Conservation (phyloP, 1,140 invertebrate genomes). For the Artemia franciscana region DNA sequence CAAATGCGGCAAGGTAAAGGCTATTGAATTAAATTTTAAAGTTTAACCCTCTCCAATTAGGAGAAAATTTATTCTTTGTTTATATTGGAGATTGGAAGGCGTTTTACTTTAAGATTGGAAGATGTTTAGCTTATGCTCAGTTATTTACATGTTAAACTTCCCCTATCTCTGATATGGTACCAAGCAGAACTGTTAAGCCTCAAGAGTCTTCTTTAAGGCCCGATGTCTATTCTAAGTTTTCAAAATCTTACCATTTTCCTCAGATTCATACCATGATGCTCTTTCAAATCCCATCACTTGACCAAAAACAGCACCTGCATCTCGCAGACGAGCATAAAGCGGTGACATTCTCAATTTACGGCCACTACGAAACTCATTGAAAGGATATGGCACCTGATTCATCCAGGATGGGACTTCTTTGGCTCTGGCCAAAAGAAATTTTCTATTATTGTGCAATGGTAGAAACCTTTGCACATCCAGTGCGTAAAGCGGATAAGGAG, state of each 20-base stretch:
- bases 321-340: conserved; percentile 71
- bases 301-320: conserved; percentile 85
- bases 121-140: no score
- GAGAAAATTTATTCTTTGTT: no score
- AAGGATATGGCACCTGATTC: conserved; percentile 58
- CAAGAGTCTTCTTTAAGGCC: no score
- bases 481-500: conserved; percentile 59
- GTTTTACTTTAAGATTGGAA: no score
- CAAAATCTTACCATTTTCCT: conserved; percentile 11
- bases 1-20: no score
- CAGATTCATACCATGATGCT: conserved; percentile 65
- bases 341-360: conserved; percentile 84
- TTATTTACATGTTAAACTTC: no score
- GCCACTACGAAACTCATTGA: conserved; percentile 61
- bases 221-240: no score
- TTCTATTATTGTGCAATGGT: conserved; percentile 81
- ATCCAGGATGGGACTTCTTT: conserved; percentile 80
- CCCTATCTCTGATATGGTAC: no score
- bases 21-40: no score
- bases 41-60: no score
- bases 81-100: no score
- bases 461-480: conserved; percentile 80
- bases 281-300: conserved; percentile 97
- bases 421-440: conserved; percentile 75
- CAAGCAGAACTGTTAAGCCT: no score